phyloP scores from a whole-genome alignment of 2,113 vertebrate genomes.

The Athene cunicularia region DNA sequence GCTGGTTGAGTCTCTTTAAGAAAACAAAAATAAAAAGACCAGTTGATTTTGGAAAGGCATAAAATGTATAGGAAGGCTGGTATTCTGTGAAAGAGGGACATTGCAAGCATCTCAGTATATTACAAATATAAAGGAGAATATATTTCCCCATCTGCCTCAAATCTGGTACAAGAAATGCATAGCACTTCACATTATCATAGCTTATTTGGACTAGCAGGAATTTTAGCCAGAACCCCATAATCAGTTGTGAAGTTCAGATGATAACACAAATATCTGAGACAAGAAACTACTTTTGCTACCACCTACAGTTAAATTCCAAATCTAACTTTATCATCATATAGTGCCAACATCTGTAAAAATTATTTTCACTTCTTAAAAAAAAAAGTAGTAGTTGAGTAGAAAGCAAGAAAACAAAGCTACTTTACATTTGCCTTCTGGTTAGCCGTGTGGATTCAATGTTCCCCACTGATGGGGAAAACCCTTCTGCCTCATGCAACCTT shows the following conservation, averaged over 20 bases:
- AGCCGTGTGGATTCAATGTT: neutral
- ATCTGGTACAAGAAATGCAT: neutral
- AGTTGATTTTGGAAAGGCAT: neutral
- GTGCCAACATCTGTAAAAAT: neutral
- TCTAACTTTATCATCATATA: neutral
- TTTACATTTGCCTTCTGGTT: neutral
- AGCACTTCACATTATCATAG: neutral
- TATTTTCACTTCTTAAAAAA: neutral
- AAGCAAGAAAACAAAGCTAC: neutral
- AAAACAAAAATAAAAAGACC: neutral
- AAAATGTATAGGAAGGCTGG: neutral
- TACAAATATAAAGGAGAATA: neutral
- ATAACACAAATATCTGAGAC: neutral
- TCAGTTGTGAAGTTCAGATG: conserved; percentile 1
- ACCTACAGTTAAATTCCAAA: conserved; percentile 37
- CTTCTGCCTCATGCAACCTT: neutral
- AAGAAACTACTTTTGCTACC: conserved; percentile 13
- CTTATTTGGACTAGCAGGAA: conserved; percentile 57
- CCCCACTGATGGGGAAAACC: neutral
- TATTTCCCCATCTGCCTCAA: neutral
- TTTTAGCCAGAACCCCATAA: conserved; percentile 59
- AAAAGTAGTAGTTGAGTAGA: neutral
- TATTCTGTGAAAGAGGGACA: neutral
- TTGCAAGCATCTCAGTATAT: neutral
- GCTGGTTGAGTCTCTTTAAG: neutral